These are phyloP conservation scores for Sparus aurata DNA, from an alignment of 2,797 vertebrate genomes.

Conservation along the genomic window DNA sequence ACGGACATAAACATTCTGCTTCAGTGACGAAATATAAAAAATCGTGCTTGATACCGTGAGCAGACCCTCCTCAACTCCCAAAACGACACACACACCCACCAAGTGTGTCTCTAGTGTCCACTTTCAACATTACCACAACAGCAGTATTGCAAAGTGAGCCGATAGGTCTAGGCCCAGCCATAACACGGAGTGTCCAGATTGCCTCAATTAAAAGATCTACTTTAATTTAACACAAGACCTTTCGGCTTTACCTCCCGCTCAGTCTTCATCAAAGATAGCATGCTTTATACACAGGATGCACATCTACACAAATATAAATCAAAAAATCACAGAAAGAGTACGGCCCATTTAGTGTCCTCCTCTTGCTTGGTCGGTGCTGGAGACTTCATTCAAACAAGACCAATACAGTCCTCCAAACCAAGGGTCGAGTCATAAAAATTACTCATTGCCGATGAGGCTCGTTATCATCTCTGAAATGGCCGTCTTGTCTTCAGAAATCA, in stretches of 20 bases:
- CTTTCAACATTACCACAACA: conserved; percentile 35
- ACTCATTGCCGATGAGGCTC: conserved; percentile 23
- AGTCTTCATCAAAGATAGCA: conserved; percentile 20
- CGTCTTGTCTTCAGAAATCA: conserved; percentile 49
- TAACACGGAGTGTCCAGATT: conserved; percentile 27
- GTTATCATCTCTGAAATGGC: conserved; percentile 27
- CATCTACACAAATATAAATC: conserved; percentile 46
- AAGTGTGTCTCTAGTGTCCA: conserved; percentile 31
- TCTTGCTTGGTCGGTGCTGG: conserved; percentile 51
- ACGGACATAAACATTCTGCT: conserved; percentile 88
- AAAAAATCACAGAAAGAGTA: conserved; percentile 31
- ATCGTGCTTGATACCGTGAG: conserved; percentile 29
- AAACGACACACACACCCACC: conserved; percentile 47
- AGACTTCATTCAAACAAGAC: conserved; percentile 49
- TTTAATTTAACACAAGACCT: conserved; percentile 34
- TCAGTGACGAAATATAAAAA: conserved; percentile 47
- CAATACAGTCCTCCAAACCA: conserved; percentile 34
- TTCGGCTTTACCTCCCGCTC: conserved; percentile 36
- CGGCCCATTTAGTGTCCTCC: conserved; percentile 44
- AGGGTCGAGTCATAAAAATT: conserved; percentile 33
- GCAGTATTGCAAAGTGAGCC: conserved; percentile 23
- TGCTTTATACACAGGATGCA: conserved; percentile 20
- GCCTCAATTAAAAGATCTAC: conserved; percentile 23
- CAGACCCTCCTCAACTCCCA: conserved; percentile 52
- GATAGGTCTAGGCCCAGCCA: conserved; percentile 47